A percentile compares a stretch with the other conserved stretches of the same genome.
Conservation (phyloP, 2,888 invertebrate genomes). For the Aphelenchoides bicaudatus region DNA sequence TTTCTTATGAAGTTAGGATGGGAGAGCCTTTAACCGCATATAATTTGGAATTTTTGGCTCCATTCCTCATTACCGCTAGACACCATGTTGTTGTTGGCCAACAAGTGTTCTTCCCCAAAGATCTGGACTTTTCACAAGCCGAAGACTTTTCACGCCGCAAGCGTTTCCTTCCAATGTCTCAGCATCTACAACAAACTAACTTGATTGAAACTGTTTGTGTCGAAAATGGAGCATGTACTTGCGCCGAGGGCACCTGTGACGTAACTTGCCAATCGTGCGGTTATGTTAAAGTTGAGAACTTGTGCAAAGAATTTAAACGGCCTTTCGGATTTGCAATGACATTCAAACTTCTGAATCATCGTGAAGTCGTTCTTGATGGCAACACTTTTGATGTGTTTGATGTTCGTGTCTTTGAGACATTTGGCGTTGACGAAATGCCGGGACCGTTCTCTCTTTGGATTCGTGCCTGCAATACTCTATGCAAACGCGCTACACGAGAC, state of each 20-base stretch:
- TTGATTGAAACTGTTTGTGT: slow-evolving; percentile 37
- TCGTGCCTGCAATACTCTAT: slow-evolving; percentile 30
- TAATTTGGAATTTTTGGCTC: slow-evolving; percentile 45
- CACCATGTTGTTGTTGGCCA: slow-evolving; percentile 19
- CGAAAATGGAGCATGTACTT: slow-evolving; percentile 45
- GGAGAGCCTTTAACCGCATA: slow-evolving; percentile 40
- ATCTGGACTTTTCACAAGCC: slow-evolving; percentile 15
- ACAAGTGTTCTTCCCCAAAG: slow-evolving; percentile 18
- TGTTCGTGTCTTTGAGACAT: slow-evolving; percentile 16
- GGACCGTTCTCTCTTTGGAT: slow-evolving; percentile 32
- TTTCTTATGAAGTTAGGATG: slow-evolving; percentile 35
- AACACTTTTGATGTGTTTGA: slow-evolving; percentile 19
- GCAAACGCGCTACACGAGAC: slow-evolving; percentile 20
- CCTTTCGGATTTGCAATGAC: slow-evolving; percentile 20
- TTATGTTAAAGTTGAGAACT: not conserved
- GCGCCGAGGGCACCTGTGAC: slow-evolving; percentile 48
- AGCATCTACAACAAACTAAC: slow-evolving; percentile 9
- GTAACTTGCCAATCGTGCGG: slow-evolving; percentile 27
- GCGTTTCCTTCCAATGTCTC: not conserved
- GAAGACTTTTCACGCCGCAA: not conserved
- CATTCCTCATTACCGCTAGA: slow-evolving; percentile 47
- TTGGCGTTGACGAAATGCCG: not conserved
- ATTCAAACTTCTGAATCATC: not conserved
- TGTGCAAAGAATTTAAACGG: slow-evolving; percentile 17
- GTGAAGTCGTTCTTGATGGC: slow-evolving; percentile 9